Percentiles rank a stretch among this genome's conserved stretches.
Conservation (phyloP, 1,140 invertebrate species). For the Drosophila pandora region DNA sequence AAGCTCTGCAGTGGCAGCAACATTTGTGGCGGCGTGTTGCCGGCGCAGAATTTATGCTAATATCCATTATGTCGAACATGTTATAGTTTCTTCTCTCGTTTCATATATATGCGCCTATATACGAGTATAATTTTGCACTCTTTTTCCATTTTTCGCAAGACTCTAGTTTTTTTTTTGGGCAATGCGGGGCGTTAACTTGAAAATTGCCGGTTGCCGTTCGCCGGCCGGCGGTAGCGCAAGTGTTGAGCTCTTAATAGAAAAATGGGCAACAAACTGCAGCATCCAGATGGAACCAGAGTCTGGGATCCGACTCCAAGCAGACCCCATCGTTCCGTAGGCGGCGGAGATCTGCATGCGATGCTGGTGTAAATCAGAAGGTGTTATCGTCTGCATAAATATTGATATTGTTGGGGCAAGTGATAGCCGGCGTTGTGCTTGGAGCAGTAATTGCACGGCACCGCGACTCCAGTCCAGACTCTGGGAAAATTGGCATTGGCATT, state of each 20-base stretch:
- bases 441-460: conserved; percentile 72
- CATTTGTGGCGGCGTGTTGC: conserved; percentile 62
- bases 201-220: conserved; percentile 71
- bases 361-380: conserved; percentile 81
- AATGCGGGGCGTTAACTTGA: conserved; percentile 75
- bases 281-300: conserved; percentile 2
- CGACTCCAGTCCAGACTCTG: conserved; percentile 45
- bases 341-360: conserved; percentile 71
- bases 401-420: conserved; percentile 80
- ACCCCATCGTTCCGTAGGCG: conserved; percentile 40
- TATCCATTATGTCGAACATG: conserved; percentile 82
- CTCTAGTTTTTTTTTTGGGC: conserved; percentile 28
- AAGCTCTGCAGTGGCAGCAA: conserved; percentile 43
- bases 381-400: conserved; percentile 83
- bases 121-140: neutral
- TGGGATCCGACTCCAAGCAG: neutral
- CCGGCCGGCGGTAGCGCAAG: conserved; percentile 75
- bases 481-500: conserved; percentile 72
- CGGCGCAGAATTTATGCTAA: conserved; percentile 77
- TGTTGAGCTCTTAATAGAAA: conserved; percentile 83
- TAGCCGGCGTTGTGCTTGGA: conserved; percentile 79
- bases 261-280: conserved; percentile 40
- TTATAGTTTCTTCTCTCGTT: conserved; percentile 69
- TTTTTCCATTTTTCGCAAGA: neutral
- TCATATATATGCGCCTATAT: conserved; percentile 29